phyloP scores from a whole-genome alignment of 2,797 vertebrate genomes.

The Champsocephalus gunnari region DNA sequence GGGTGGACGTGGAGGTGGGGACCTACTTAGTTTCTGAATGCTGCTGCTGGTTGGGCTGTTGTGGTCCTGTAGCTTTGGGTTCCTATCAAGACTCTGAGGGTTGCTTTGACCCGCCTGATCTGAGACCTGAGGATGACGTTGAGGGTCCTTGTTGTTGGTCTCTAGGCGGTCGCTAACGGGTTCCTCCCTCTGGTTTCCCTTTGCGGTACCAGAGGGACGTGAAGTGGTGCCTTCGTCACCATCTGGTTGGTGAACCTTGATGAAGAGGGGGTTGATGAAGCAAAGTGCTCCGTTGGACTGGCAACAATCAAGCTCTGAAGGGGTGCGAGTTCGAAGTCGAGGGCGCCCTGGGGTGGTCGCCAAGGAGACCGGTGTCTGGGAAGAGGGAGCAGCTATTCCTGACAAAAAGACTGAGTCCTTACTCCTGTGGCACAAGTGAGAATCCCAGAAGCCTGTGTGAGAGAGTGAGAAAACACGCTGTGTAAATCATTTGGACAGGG shows the following conservation, averaged over 20 bases:
- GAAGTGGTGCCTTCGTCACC: neutral
- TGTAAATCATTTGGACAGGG: neutral
- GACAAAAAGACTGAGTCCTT: slow-evolving; percentile 41
- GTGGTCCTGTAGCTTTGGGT: neutral
- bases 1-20: slow-evolving; percentile 89
- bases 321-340: slow-evolving; percentile 88
- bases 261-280: slow-evolving; percentile 97
- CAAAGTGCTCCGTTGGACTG: slow-evolving; percentile 94
- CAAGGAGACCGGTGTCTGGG: slow-evolving; percentile 56
- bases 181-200: slow-evolving; percentile 17
- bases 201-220: neutral
- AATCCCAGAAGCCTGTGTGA: slow-evolving; percentile 91
- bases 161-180: neutral
- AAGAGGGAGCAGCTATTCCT: slow-evolving; percentile 50
- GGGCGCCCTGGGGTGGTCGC: slow-evolving; percentile 72
- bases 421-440: slow-evolving; percentile 77
- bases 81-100: slow-evolving; percentile 7
- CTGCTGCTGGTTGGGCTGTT: neutral
- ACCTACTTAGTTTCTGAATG: slow-evolving; percentile 47
- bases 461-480: slow-evolving; percentile 13
- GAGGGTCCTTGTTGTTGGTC: slow-evolving; percentile 2
- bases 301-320: slow-evolving; percentile 91
- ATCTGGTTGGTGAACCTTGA: slow-evolving; percentile 87
- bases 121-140: neutral
- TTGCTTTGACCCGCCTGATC: slow-evolving; percentile 10